Conservation (phyloP, 2,113 vertebrate species). For the Heterocephalus glaber region DNA sequence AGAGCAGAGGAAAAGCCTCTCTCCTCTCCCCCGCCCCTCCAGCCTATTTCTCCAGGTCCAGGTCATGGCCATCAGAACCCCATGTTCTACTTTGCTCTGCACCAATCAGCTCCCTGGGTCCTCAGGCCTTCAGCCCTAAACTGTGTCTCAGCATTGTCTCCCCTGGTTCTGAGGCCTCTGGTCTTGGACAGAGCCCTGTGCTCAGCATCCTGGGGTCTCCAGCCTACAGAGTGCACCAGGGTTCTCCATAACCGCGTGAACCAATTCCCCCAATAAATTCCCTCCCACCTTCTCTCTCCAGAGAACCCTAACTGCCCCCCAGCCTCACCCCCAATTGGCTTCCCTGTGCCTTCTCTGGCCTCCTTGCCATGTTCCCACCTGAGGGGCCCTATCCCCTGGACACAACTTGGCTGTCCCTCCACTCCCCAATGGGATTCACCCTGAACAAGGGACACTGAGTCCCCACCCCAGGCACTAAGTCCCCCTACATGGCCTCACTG, state of each 20-base stretch:
- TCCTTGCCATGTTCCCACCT: too few species aligned
- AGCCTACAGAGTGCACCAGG: background rate
- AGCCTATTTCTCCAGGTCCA: background rate
- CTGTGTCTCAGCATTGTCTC: background rate
- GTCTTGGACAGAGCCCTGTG: background rate
- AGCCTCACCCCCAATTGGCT: background rate
- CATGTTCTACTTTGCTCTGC: background rate
- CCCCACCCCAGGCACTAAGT: too few species aligned
- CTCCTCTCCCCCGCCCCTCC: too few species aligned
- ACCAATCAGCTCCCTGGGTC: background rate
- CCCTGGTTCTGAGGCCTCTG: background rate
- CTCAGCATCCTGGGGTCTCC: background rate
- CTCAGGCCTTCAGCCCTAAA: background rate
- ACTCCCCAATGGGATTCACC: too few species aligned
- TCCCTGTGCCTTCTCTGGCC: background rate
- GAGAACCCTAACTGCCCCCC: background rate
- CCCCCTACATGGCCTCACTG: too few species aligned
- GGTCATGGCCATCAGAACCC: background rate
- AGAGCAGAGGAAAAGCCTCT: background rate
- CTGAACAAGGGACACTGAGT: background rate
- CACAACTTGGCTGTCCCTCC: background rate
- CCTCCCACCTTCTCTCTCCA: background rate
- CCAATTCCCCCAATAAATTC: background rate
- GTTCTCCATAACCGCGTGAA: background rate
- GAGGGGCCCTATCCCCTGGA: too few species aligned